Evolutionary conservation across 2,888 invertebrate genomes (phyloP).

Genomic region (Chrysolina haemoptera): DNA sequence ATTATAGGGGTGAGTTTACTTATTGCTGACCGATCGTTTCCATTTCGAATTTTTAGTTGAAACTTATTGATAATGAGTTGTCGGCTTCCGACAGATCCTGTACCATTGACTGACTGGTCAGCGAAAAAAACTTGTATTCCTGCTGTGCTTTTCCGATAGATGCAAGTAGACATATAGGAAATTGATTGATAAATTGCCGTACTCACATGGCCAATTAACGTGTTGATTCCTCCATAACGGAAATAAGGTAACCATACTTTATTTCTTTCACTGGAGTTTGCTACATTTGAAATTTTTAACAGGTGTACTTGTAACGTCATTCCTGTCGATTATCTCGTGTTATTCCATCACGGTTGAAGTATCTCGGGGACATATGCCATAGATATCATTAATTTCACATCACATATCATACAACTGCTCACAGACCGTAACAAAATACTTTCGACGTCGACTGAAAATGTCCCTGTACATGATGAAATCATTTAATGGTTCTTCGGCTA

Average conservation of each 20-base stretch:
- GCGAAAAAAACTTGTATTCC: neutral
- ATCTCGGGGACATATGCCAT: constrained; percentile 45
- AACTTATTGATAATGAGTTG: too few relatives aligned
- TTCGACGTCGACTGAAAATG: constrained; percentile 22
- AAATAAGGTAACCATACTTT: constrained; percentile 6
- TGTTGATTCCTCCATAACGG: constrained; percentile 10
- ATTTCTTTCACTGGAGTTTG: neutral
- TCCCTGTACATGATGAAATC: constrained; percentile 19
- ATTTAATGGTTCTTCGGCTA: neutral
- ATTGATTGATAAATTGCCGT: constrained; percentile 21
- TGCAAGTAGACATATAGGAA: neutral
- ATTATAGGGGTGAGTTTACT: too few relatives aligned
- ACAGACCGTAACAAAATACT: constrained; percentile 49
- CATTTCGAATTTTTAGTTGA: too few relatives aligned
- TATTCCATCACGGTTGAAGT: constrained; percentile 27
- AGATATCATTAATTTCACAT: constrained; percentile 52
- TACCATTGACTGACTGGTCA: neutral
- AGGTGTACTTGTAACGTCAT: constrained; percentile 21
- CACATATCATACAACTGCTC: constrained; percentile 49
- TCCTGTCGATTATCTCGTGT: constrained; percentile 30
- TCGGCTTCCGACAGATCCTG: neutral
- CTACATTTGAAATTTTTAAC: constrained; percentile 7
- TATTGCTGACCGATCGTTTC: too few relatives aligned
- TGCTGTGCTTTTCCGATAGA: constrained; percentile 6
- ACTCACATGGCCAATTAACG: constrained; percentile 14